Conservation (phyloP, 2,888 invertebrate genomes). For the Oligia latruncula region DNA sequence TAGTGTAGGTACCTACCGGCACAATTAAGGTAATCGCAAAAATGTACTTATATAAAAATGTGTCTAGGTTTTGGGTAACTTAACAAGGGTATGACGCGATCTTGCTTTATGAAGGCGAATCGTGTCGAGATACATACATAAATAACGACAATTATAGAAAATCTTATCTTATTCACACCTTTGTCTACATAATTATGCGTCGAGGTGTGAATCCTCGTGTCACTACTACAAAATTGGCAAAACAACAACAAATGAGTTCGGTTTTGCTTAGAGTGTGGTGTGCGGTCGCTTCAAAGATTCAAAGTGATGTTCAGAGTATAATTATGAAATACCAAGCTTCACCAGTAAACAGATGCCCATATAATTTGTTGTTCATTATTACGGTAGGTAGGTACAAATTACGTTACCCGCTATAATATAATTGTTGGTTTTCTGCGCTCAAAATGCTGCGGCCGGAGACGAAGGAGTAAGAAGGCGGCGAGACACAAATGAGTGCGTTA, state of each 20-base stretch:
- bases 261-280: no score
- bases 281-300: background rate
- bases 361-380: constrained; percentile 11
- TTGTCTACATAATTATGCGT: constrained; percentile 1
- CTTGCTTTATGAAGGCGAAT: background rate
- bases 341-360: constrained; percentile 10
- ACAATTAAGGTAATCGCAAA: background rate
- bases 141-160: background rate
- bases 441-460: background rate
- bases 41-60: constrained; percentile 3
- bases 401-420: constrained; percentile 17
- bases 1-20: background rate
- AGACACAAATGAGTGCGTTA: constrained; percentile 3
- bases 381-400: constrained; percentile 1
- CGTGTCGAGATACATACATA: constrained; percentile 13
- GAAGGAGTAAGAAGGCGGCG: background rate
- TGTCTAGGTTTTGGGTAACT: background rate
- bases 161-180: background rate
- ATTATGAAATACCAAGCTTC: background rate
- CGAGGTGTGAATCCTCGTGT: background rate
- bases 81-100: constrained; percentile 14
- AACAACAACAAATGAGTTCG: background rate
- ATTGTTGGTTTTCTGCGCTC: constrained; percentile 17
- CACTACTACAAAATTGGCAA: background rate
- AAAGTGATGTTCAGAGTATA: constrained; percentile 3